Evolutionary conservation across 30 jellyfish, hydroid and myxozoan genomes (phyloP), one percentile per base, ranked within the genome.

Genomic region (Turritopsis rubra): DNA sequence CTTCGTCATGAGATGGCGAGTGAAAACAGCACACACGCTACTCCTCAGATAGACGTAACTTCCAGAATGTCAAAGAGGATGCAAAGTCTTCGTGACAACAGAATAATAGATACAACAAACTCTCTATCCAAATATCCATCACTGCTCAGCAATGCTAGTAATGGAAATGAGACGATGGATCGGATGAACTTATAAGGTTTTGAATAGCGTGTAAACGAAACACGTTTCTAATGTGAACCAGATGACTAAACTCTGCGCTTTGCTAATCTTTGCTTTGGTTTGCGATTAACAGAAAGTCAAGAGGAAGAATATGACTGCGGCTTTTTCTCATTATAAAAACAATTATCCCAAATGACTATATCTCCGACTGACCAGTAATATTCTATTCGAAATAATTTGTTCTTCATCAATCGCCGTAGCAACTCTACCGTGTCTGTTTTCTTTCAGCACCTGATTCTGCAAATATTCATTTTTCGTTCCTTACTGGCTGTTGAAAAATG

Each of bases 291-390:
- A 26, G n/a, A n/a, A n/a, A n/a, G n/a, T n/a, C n/a, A n/a, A n/a
- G n/a, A n/a, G n/a, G n/a, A n/a, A n/a, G n/a, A n/a, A n/a, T n/a
- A n/a, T n/a, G n/a, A n/a, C n/a, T n/a, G n/a, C n/a, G n/a, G n/a
- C n/a, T n/a, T n/a, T n/a, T n/a, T n/a, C n/a, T n/a, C n/a, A n/a
- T n/a, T n/a, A n/a, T n/a, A n/a, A n/a, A 31, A 41, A 41, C 18
- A 26, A 72, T 72, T 72, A 8, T 72, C 81, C 81, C 81, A 72
- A 72, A 72, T 72, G 60, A 72, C 1, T 28, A 72, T 72, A 22
- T 72, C 81, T 17, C 30, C 27, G 60, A 26, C 41, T 1, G 60
- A 26, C 81, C 81, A 72, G 3, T 18, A 26, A 22, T 72, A 31
- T 18, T 26, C 31, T 41, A 26, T 16, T 18, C 31, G 52, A 72